Evolutionary conservation across 2,113 vertebrate genomes (phyloP).

Genomic region (Triplophysa siluroides): DNA sequence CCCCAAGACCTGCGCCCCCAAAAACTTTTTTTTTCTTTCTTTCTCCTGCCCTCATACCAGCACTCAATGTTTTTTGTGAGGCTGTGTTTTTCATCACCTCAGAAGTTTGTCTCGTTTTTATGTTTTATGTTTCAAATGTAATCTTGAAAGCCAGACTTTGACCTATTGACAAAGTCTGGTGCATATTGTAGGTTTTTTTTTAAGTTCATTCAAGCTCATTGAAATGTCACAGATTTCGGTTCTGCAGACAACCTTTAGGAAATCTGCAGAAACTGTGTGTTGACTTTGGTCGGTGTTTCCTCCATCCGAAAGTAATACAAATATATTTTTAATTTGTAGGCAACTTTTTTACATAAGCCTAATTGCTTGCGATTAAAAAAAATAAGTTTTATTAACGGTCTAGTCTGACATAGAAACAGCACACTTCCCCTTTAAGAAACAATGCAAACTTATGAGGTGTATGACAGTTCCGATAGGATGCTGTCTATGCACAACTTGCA

Average conservation of each 20-base stretch:
- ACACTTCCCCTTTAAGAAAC: too few species aligned
- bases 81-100: background rate
- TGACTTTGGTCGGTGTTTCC: background rate
- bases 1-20: constrained; percentile 33
- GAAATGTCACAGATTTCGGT: background rate
- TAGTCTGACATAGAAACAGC: too few species aligned
- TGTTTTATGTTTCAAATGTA: background rate
- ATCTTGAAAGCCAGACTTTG: background rate
- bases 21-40: constrained; percentile 50
- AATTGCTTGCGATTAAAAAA: too few species aligned
- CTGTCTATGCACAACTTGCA: too few species aligned
- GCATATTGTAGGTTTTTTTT: background rate
- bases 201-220: background rate
- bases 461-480: too few species aligned
- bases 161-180: background rate
- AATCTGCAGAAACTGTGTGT: too few species aligned
- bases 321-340: too few species aligned
- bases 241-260: too few species aligned
- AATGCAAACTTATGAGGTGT: too few species aligned
- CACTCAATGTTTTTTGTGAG: background rate
- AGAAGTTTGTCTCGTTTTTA: background rate
- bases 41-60: constrained; percentile 24
- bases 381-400: too few species aligned
- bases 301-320: too few species aligned
- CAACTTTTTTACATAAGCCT: too few species aligned